These are phyloP conservation scores for Atethmia centrago DNA, from an alignment of 2,888 invertebrate genomes.

Conservation along the genomic window DNA sequence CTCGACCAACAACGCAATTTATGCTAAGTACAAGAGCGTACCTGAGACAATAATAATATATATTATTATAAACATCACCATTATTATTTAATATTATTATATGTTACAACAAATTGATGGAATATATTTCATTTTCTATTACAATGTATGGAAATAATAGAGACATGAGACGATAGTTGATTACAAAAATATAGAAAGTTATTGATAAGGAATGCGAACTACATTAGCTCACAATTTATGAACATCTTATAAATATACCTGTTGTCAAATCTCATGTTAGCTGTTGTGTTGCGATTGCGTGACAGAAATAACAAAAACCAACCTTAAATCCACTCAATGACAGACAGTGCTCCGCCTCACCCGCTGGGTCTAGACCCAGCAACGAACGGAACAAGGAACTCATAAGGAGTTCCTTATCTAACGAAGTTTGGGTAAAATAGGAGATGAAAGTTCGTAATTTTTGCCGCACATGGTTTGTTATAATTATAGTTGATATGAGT, in stretches of 20 bases:
- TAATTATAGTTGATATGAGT: not conserved
- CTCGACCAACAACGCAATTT: not conserved
- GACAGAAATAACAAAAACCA: no score
- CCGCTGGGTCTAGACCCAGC: no score
- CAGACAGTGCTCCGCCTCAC: no score
- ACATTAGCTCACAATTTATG: not conserved
- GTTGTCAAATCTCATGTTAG: not conserved
- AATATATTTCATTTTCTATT: not conserved
- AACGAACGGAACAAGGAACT: no score
- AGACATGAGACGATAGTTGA: not conserved
- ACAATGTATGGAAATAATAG: no score
- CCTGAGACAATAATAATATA: not conserved
- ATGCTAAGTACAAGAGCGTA: slow-evolving; percentile 18
- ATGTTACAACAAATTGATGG: not conserved
- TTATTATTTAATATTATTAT: not conserved
- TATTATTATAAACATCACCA: slow-evolving; percentile 17
- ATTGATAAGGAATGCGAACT: not conserved
- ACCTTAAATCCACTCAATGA: no score
- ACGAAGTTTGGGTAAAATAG: no score
- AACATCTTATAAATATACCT: no score
- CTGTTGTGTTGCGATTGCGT: no score
- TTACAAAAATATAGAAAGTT: not conserved
- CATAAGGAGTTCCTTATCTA: no score
- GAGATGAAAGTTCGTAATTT: not conserved
- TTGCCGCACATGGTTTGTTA: not conserved